A percentile compares a stretch with the other conserved stretches of the same genome.
Conservation (phyloP, 2,797 vertebrate genomes). For the Sebastes miniatus region DNA sequence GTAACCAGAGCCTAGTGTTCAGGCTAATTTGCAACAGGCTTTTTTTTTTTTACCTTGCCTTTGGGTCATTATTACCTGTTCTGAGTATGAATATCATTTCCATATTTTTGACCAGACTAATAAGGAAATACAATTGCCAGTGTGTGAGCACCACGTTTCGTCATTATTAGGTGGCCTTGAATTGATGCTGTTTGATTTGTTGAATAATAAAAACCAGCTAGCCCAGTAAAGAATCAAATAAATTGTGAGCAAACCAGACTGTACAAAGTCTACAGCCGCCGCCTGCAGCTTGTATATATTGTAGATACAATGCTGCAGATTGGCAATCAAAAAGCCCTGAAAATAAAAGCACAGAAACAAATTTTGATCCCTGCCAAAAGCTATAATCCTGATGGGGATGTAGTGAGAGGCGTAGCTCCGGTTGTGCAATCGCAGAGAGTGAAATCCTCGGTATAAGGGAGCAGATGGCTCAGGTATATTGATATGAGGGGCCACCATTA, state of each 20-base stretch:
- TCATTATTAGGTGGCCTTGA: constrained; percentile 54
- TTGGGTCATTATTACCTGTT: constrained; percentile 69
- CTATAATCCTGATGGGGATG: constrained; percentile 60
- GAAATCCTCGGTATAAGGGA: constrained; percentile 56
- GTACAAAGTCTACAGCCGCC: constrained; percentile 22
- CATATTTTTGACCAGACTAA: constrained; percentile 67
- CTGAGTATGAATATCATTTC: constrained; percentile 68
- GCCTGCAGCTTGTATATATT: constrained; percentile 12
- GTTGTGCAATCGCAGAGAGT: constrained; percentile 46
- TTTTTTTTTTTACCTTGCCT: constrained; percentile 43
- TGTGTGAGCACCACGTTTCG: constrained; percentile 50
- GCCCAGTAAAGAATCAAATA: constrained; percentile 61
- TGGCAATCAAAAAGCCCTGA: constrained; percentile 39
- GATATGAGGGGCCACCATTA: constrained; percentile 49
- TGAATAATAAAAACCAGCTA: constrained; percentile 57
- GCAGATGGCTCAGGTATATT: constrained; percentile 65
- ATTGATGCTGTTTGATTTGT: constrained; percentile 66
- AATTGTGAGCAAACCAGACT: constrained; percentile 42
- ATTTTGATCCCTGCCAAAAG: constrained; percentile 52
- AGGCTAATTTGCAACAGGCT: constrained; percentile 54
- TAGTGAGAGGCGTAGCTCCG: constrained; percentile 42
- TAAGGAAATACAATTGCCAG: constrained; percentile 57
- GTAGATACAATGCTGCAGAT: constrained; percentile 30
- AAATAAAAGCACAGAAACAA: constrained; percentile 47
- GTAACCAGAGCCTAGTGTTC: constrained; percentile 47